Evolutionary conservation across 1,140 invertebrate genomes (phyloP), one percentile per base, ranked within the genome.

Genomic region (Phymastichus coffea): DNA sequence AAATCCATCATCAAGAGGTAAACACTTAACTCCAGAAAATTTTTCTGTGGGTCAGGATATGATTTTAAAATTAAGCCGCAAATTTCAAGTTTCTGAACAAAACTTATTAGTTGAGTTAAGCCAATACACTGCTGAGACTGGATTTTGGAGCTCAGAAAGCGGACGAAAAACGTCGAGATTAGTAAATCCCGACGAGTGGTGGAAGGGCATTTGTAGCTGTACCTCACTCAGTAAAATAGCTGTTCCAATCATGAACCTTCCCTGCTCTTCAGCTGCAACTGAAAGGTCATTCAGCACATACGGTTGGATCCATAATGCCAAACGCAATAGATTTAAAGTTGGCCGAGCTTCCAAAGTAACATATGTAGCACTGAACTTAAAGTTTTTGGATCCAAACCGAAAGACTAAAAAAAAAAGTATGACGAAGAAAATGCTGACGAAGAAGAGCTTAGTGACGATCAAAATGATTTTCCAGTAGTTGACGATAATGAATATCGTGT

Each of bases 91-190:
- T 15, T 3, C 55, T 4, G 28, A 61, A 17, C 6, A 61, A 43
- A 46, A 61, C 30, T 17, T 66, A n/a, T 78, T 67, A 61, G 81
- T 75, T 33, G 44, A 66, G 38, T 55, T 66, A 1, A 48, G 44
- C 17, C 44, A 63, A 19, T 63, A 46, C 0, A 41, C 2, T 49
- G 2, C 20, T 15, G 30, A 51, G 15, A 49, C 1, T 12, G 63
- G 58, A 22, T 43, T 64, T 44, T 64, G 63, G 63, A 15, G 17
- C 1, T 48, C 35, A 7, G 35, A 48, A n/a, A 57, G 26, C 26
- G 49, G 61, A 2, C 52, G 61, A 61, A 46, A 64, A 15, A 54
- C 49, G 10, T 37, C 54, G 14, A 43, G 57, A 10, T 35, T 44
- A 8, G 14, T 61, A 0, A 23, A 49, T 10, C n/a, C 58, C 2